These are phyloP conservation scores for Poecilobothrus nobilitatus DNA, from an alignment of 2,888 invertebrate genomes.

Conservation along the genomic window DNA sequence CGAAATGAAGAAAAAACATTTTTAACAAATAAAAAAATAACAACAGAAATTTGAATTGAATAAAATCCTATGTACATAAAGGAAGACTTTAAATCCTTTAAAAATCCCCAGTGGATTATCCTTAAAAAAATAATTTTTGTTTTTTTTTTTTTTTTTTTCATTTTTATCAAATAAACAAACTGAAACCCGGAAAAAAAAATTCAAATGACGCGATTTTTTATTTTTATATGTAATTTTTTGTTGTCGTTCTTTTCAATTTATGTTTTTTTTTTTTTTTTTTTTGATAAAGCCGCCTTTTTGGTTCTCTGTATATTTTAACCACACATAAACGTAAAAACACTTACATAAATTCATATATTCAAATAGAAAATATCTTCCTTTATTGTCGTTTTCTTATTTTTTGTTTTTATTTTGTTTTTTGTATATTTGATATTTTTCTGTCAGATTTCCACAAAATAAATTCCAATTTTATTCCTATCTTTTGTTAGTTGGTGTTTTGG, in stretches of 20 bases:
- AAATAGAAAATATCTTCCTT: too few relatives aligned
- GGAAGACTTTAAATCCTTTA: background rate
- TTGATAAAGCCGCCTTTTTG: too few relatives aligned
- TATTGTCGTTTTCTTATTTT: too few relatives aligned
- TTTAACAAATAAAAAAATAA: background rate
- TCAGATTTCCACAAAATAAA: background rate
- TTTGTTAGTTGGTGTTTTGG: background rate
- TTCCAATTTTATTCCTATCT: background rate
- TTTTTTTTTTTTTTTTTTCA: background rate
- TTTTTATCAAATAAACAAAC: background rate
- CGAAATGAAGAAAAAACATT: background rate
- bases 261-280: too few relatives aligned
- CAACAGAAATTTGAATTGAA: background rate
- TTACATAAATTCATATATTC: too few relatives aligned
- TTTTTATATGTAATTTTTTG: too few relatives aligned
- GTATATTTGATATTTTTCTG: background rate
- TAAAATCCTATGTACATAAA: background rate
- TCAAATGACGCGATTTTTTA: too few relatives aligned
- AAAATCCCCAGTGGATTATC: conserved; percentile 1
- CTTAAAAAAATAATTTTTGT: background rate
- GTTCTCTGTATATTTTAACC: too few relatives aligned
- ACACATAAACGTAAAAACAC: too few relatives aligned
- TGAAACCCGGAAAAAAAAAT: too few relatives aligned
- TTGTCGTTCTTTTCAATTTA: too few relatives aligned
- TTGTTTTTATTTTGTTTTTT: background rate